These are phyloP conservation scores for Platycercus adscitus DNA, from an alignment of 2,113 vertebrate species.

Conservation along the genomic window DNA sequence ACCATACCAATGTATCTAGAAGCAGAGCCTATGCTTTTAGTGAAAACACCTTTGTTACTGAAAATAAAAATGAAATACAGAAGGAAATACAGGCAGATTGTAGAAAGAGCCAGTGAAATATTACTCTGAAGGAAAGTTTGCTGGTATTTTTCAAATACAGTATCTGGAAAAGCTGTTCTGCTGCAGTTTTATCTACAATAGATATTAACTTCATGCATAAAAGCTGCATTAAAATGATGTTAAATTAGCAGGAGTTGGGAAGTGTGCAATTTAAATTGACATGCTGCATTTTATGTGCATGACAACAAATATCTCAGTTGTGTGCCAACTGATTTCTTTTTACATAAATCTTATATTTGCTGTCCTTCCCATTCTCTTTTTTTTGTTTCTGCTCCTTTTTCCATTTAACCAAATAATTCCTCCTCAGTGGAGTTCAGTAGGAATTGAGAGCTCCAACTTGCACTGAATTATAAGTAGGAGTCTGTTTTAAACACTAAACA, in stretches of 20 bases:
- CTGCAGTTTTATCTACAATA: background rate
- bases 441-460: background rate
- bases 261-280: background rate
- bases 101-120: background rate
- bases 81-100: background rate
- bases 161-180: background rate
- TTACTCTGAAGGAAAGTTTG: background rate
- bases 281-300: background rate
- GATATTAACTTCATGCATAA: slow-evolving; percentile 4
- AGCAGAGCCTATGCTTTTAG: background rate
- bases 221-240: slow-evolving; percentile 3
- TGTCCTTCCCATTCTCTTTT: background rate
- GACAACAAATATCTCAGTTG: background rate
- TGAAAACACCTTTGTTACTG: background rate
- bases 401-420: background rate
- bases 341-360: background rate
- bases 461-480: slow-evolving; percentile 29
- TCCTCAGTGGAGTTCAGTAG: background rate
- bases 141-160: background rate
- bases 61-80: background rate
- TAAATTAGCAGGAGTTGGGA: background rate
- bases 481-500: slow-evolving; percentile 8
- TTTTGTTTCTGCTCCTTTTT: slow-evolving; percentile 15
- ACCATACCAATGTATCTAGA: background rate
- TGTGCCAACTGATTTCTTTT: background rate